A percentile compares a stretch with the other conserved stretches of the same genome.
These are phyloP conservation scores for Doris montereyensis DNA, from an alignment of 2,888 invertebrate genomes.

Conservation along the genomic window DNA sequence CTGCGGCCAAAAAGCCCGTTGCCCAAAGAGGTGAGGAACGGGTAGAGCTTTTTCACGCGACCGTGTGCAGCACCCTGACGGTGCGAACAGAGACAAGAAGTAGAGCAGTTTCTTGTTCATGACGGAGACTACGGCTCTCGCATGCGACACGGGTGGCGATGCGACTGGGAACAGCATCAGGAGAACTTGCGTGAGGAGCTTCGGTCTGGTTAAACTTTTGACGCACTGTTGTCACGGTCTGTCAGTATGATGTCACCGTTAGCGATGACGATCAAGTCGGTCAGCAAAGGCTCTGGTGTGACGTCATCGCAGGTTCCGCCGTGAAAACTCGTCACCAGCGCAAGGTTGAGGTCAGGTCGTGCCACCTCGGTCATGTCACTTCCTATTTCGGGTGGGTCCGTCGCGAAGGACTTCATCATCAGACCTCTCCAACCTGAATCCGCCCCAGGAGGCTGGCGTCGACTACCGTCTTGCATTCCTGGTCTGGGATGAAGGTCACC, in stretches of 20 bases:
- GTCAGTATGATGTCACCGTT: slow-evolving; percentile 46
- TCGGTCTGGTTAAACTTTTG: slow-evolving; percentile 46
- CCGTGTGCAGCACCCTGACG: slow-evolving; percentile 35
- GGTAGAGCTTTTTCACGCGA: slow-evolving; percentile 35
- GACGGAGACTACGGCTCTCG: slow-evolving; percentile 43
- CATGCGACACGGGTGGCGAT: slow-evolving; percentile 44
- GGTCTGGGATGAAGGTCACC: slow-evolving; percentile 9
- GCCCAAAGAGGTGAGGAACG: slow-evolving; percentile 39
- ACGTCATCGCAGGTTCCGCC: slow-evolving; percentile 43
- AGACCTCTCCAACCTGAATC: background rate
- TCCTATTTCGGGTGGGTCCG: background rate
- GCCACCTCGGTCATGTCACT: background rate
- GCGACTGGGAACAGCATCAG: slow-evolving; percentile 44
- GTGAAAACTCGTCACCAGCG: slow-evolving; percentile 42
- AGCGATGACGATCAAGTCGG: slow-evolving; percentile 41
- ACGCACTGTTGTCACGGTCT: slow-evolving; percentile 47
- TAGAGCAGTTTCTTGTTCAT: slow-evolving; percentile 42
- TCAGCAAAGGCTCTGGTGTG: slow-evolving; percentile 43
- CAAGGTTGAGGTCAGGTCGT: slow-evolving; percentile 27
- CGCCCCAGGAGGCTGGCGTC: slow-evolving; percentile 8
- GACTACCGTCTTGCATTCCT: slow-evolving; percentile 4
- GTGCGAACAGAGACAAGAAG: slow-evolving; percentile 44
- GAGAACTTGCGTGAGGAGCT: slow-evolving; percentile 44
- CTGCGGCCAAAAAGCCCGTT: slow-evolving; percentile 32
- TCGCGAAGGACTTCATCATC: too few species aligned